A percentile compares a stretch with the other conserved stretches of the same genome.
These are phyloP conservation scores for Phylloscopus collybita DNA, from an alignment of 2,797 vertebrate genomes.

Conservation along the genomic window DNA sequence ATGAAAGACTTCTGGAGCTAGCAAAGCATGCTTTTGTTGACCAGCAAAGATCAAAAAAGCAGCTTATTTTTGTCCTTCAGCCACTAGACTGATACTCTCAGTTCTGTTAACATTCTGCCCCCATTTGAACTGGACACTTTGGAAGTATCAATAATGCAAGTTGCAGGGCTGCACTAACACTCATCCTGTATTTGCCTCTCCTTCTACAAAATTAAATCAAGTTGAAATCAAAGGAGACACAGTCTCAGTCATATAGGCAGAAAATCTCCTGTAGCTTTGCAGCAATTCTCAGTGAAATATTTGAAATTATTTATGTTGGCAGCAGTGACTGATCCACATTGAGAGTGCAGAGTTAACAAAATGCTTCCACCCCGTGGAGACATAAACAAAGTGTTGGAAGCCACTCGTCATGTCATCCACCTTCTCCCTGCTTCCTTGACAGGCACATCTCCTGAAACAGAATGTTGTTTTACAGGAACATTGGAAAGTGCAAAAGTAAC, in stretches of 20 bases:
- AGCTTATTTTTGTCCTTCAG: conserved; percentile 67
- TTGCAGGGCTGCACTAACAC: conserved; percentile 54
- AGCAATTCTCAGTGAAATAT: conserved; percentile 59
- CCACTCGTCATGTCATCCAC: conserved; percentile 43
- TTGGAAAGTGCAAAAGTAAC: conserved; percentile 55
- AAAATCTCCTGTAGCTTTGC: conserved; percentile 48
- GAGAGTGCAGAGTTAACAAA: conserved; percentile 60
- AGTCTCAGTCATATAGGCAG: conserved; percentile 42
- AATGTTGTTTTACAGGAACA: conserved; percentile 55
- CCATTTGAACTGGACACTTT: conserved; percentile 65
- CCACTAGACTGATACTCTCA: conserved; percentile 51
- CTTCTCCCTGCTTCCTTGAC: conserved; percentile 35
- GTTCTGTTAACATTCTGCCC: conserved; percentile 69
- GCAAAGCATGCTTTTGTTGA: conserved; percentile 65
- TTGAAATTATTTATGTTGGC: conserved; percentile 68
- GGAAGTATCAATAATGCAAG: conserved; percentile 72
- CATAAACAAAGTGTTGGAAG: conserved; percentile 64
- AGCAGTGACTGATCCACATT: conserved; percentile 41
- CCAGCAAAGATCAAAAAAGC: conserved; percentile 71
- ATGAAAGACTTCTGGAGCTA: conserved; percentile 62
- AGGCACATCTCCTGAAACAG: conserved; percentile 32
- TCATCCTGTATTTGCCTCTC: conserved; percentile 43
- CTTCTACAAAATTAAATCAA: conserved; percentile 69
- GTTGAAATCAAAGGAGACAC: conserved; percentile 60
- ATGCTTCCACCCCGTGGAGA: conserved; percentile 36